Evolutionary conservation across 2,797 vertebrate species (phyloP).

Genomic region (Sebastolobus altivelis): DNA sequence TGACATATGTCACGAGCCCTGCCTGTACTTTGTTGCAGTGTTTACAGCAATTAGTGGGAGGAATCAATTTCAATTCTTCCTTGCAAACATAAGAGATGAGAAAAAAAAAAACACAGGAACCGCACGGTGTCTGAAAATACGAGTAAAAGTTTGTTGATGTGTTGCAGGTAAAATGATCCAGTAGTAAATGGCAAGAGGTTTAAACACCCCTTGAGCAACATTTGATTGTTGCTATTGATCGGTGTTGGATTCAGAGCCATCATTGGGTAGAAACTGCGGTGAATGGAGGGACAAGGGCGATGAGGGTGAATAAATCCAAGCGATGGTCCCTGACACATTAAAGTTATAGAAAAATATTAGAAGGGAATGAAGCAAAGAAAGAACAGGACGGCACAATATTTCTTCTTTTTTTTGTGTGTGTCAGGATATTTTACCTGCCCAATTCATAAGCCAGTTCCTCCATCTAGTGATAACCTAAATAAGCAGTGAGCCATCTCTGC

Average conservation of each 20-base stretch:
- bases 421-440: conserved; percentile 5
- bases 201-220: conserved; percentile 62
- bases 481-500: conserved; percentile 20
- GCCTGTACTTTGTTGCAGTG: conserved; percentile 46
- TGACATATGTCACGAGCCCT: conserved; percentile 51
- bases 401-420: conserved; percentile 23
- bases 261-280: conserved; percentile 47
- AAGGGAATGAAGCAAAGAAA: conserved; percentile 22
- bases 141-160: conserved; percentile 43
- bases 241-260: conserved; percentile 58
- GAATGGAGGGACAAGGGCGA: conserved; percentile 37
- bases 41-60: conserved; percentile 59
- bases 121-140: conserved; percentile 49
- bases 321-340: conserved; percentile 16
- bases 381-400: neutral
- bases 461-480: conserved; percentile 25
- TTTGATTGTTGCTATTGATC: conserved; percentile 78
- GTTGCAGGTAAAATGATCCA: conserved; percentile 59
- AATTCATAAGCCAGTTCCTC: conserved; percentile 11
- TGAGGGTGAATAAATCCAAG: conserved; percentile 44
- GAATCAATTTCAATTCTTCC: conserved; percentile 66
- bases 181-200: conserved; percentile 62
- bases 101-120: conserved; percentile 9
- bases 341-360: conserved; percentile 27
- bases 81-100: conserved; percentile 32